Base-by-base conservation (phyloP, 2,113 vertebrate genomes). In the Climacteris rufus region DNA sequence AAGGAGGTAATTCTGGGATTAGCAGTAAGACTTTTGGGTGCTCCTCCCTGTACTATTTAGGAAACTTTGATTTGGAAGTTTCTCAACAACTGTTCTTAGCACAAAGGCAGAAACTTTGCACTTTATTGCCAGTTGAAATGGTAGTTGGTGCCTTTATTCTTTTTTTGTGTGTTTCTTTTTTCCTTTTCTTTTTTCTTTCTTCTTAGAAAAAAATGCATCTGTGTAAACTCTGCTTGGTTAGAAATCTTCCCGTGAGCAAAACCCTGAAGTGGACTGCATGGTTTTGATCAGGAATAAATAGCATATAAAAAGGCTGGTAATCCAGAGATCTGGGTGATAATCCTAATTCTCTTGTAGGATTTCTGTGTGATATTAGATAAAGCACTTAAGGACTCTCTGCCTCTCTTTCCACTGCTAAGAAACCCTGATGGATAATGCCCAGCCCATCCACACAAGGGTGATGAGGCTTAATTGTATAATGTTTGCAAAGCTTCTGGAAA, bases 221-320 rank as follows among this genome's bases (percentile, higher is more conserved):
- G 10, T 28, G 25, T 35, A 61, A 90, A 69, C 30, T 70, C 42
- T 27, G 17, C 11, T 11, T 19, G 12, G 7, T 52, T 86, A 85
- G 35, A 80, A 93, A 44, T 25, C 63, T 87, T 54, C 52, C 66
- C 22, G 12, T 35, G 61, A 81, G 54, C 54, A 90, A 74, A 92
- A 42, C 28, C 49, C 50, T 56, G 77, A 87, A 45, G 37, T 87
- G 53, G 69, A 53, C 37, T 57, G 50, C 19, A 37, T 60, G 61
- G 60, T 81, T 95, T 78, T 65, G 69, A 90, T 96, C 65, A 78
- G 59, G 65, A 90, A 60, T 50, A 84, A 91, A 91, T 65, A 75
- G 53, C 49, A 49, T 57, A 77, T 78, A 61, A 92, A 88, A 88
- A 56, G 65, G 21, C 65, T 90, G 57, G 44, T 89, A 94, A 87